Conservation (phyloP, 2,113 vertebrate genomes). For the Phylloscopus whistleri region DNA sequence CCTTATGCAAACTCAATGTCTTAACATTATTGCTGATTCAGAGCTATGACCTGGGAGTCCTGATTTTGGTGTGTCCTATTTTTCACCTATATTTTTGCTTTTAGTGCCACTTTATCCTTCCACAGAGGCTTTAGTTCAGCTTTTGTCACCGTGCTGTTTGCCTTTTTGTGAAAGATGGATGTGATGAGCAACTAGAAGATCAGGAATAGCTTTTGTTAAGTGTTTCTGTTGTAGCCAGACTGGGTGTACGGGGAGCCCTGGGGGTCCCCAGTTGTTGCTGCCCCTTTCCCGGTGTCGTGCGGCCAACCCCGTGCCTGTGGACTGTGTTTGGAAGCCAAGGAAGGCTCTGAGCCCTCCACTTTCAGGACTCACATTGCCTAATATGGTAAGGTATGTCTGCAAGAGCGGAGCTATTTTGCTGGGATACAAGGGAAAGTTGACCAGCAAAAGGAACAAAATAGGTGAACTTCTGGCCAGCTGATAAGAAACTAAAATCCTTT, state of each 20-base stretch:
- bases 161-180: neutral
- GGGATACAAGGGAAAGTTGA: neutral
- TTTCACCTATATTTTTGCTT: neutral
- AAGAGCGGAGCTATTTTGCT: neutral
- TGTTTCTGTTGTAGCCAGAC: neutral
- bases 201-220: neutral
- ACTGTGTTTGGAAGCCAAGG: constrained; percentile 50
- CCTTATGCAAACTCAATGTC: neutral
- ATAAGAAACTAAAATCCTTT: neutral
- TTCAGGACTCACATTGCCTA: constrained; percentile 66
- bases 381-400: constrained; percentile 80
- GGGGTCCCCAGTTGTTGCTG: neutral
- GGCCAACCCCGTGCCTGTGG: neutral
- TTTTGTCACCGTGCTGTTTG: neutral
- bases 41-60: neutral
- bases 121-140: neutral
- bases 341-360: constrained; percentile 34
- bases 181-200: neutral
- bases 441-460: neutral
- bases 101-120: neutral
- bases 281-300: neutral
- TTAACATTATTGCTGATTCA: neutral
- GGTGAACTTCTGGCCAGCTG: neutral
- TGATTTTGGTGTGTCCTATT: neutral
- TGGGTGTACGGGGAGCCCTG: neutral